Evolutionary conservation across 2,113 vertebrate genomes (phyloP).

Genomic region (Mesitornis unicolor): DNA sequence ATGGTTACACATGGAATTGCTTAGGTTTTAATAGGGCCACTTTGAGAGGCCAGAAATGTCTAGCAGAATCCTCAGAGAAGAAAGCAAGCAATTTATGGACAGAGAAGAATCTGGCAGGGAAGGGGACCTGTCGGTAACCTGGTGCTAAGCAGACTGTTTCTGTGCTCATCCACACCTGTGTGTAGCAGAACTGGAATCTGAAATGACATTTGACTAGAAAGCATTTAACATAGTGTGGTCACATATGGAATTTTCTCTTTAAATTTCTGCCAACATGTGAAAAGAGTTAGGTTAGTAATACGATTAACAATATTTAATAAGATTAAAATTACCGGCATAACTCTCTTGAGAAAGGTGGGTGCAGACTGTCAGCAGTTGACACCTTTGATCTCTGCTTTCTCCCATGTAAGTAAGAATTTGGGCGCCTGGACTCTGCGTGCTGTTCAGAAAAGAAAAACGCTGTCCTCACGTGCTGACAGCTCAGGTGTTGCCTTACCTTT

Average conservation of each 20-base stretch:
- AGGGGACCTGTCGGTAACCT: neutral
- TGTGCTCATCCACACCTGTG: neutral
- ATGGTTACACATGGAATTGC: neutral
- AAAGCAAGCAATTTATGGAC: neutral
- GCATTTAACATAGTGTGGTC: neutral
- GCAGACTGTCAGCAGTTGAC: constrained; percentile 17
- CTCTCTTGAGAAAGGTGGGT: constrained; percentile 25
- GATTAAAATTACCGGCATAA: constrained; percentile 65
- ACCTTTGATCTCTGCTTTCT: neutral
- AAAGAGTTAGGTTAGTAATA: constrained; percentile 63
- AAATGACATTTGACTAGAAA: neutral
- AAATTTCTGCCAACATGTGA: constrained; percentile 52
- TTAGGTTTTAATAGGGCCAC: neutral
- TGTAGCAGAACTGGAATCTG: neutral
- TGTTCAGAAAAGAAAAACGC: neutral
- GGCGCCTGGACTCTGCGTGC: neutral
- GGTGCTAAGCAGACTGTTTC: neutral
- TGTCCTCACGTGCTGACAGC: neutral
- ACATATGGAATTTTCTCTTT: constrained; percentile 37
- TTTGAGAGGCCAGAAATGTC: neutral
- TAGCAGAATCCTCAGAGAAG: neutral
- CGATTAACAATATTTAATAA: constrained; percentile 58
- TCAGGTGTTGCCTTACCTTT: constrained; percentile 57
- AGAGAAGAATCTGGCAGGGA: neutral
- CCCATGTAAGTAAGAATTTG: neutral